Percentiles rank a stretch among this genome's conserved stretches.
Conservation (phyloP, 30 jellyfish, hydroid and myxozoan species). For the Hydra vulgaris region DNA sequence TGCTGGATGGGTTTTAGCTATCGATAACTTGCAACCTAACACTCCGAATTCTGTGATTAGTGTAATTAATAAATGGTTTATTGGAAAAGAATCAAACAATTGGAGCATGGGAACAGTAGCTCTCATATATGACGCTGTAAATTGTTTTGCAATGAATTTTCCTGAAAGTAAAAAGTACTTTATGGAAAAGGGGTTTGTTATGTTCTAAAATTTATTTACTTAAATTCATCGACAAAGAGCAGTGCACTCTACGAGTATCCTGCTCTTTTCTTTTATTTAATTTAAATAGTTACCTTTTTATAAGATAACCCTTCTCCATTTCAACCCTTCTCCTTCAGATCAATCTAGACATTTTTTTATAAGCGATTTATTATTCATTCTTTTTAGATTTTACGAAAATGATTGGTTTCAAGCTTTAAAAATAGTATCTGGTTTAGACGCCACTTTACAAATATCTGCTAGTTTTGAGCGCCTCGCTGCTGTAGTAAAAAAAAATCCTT, state of each 20-base stretch:
- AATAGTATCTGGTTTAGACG: conserved; percentile 48
- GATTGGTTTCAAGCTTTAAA: conserved; percentile 52
- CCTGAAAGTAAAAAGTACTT: neutral
- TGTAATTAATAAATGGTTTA: conserved; percentile 29
- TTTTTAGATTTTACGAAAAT: conserved; percentile 39
- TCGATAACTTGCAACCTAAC: conserved; percentile 71
- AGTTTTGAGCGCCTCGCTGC: conserved; percentile 23
- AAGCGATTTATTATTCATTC: too few species aligned
- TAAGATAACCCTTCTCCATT: too few species aligned
- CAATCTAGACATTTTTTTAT: too few species aligned
- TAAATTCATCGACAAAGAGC: neutral
- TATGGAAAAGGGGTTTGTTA: conserved; percentile 24
- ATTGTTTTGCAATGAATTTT: neutral
- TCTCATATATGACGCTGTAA: conserved; percentile 25
- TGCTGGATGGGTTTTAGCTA: conserved; percentile 79
- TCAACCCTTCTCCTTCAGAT: too few species aligned
- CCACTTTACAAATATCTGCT: conserved; percentile 25
- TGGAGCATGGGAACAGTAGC: conserved; percentile 59
- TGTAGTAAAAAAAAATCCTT: conserved; percentile 39
- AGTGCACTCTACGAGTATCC: too few species aligned
- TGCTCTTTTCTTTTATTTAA: too few species aligned
- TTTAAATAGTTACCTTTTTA: too few species aligned
- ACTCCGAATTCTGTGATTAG: conserved; percentile 39
- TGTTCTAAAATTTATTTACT: neutral
- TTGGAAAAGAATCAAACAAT: conserved; percentile 2